Evolutionary conservation across 2,113 vertebrate genomes (phyloP).

Genomic region (Nothoprocta perdicaria): DNA sequence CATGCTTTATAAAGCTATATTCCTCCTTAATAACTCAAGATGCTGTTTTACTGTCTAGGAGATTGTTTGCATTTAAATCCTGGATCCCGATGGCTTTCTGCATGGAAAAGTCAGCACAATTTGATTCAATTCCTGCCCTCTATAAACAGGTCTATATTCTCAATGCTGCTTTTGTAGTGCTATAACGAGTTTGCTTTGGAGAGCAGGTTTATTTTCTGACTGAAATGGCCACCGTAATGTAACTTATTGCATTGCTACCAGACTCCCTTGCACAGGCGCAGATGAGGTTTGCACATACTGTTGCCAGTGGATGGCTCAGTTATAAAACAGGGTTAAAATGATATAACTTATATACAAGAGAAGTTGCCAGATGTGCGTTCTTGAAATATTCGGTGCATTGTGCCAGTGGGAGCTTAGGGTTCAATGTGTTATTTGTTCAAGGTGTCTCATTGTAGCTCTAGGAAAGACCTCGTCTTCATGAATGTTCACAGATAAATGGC

Average conservation of each 20-base stretch:
- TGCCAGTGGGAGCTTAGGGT: background rate
- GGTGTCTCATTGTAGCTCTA: background rate
- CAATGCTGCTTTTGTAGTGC: background rate
- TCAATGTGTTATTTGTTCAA: background rate
- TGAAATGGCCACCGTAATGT: background rate
- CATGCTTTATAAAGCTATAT: background rate
- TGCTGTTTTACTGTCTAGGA: background rate
- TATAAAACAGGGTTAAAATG: background rate
- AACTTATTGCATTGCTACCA: too few relatives aligned
- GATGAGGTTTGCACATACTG: accelerated
- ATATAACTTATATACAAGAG: too few relatives aligned
- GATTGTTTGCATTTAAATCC: background rate
- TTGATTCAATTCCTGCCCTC: background rate
- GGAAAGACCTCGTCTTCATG: background rate
- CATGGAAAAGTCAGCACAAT: background rate
- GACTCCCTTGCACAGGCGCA: background rate
- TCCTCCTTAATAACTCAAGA: background rate
- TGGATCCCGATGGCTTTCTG: background rate
- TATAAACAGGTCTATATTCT: background rate
- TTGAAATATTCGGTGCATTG: accelerated
- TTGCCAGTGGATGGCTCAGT: background rate
- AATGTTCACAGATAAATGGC: background rate
- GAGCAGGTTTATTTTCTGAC: accelerated
- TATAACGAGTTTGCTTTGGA: background rate
- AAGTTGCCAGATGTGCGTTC: background rate